Percentiles rank a stretch among this genome's conserved stretches.
phyloP scores from a whole-genome alignment of 64 coral and sea anemone genomes.

The Stichodactyla helianthus region DNA sequence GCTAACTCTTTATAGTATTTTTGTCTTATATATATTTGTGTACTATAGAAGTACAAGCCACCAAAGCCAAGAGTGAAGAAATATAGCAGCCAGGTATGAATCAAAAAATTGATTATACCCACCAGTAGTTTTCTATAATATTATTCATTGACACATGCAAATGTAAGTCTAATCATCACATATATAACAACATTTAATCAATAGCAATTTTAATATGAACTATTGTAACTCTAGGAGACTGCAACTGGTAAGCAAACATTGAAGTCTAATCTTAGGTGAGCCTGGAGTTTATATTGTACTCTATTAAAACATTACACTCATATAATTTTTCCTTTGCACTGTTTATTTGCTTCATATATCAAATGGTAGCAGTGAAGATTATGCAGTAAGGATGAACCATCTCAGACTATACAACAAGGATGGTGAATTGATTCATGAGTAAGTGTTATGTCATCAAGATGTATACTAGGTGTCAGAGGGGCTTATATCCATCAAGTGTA shows the following conservation, averaged over 20 bases:
- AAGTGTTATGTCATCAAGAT: neutral
- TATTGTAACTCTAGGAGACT: neutral
- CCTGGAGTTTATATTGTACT: neutral
- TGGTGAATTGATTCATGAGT: constrained; percentile 47
- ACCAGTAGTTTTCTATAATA: no score
- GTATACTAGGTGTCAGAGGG: no score
- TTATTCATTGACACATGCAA: no score
- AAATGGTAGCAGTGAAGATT: neutral
- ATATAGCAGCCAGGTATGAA: neutral
- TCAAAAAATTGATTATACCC: neutral
- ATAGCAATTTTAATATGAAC: no score
- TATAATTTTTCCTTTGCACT: no score
- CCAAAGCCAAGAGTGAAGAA: constrained; percentile 31
- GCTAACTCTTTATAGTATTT: no score
- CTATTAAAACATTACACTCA: neutral
- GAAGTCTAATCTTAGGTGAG: neutral
- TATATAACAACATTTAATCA: no score
- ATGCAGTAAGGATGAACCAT: constrained; percentile 16
- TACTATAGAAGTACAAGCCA: constrained; percentile 29
- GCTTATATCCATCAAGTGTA: no score
- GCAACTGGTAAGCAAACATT: neutral
- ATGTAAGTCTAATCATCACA: neutral
- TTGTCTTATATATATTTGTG: neutral
- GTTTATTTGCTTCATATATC: no score
- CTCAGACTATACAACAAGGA: constrained; percentile 40